A percentile compares a stretch with the other conserved stretches of the same genome.
These are phyloP conservation scores for Vanessa atalanta DNA, from an alignment of 1,140 invertebrate species.

Conservation along the genomic window DNA sequence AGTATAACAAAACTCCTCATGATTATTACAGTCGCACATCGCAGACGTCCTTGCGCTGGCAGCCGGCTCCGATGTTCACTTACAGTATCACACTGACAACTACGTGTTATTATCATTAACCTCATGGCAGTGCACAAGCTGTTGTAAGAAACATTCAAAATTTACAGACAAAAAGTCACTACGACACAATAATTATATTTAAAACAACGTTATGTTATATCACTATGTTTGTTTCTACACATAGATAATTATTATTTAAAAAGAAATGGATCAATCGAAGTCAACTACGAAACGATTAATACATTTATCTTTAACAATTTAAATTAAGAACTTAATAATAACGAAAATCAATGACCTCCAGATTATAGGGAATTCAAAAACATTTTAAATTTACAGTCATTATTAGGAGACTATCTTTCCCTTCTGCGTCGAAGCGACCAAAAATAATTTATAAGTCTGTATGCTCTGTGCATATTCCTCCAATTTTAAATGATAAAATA, in stretches of 20 bases:
- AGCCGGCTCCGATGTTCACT: conserved; percentile 37
- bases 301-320: conserved; percentile 3
- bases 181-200: neutral
- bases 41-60: neutral
- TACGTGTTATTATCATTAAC: conserved; percentile 20
- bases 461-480: neutral
- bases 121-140: conserved; percentile 56
- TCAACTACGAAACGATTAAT: neutral
- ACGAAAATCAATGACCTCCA: conserved; percentile 12
- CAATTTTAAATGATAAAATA: conserved; percentile 16
- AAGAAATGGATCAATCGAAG: neutral
- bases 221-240: neutral
- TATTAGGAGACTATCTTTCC: no score
- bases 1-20: conserved; percentile 27
- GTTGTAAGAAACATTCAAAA: conserved; percentile 27
- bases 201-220: neutral
- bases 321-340: conserved; percentile 3
- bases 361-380: neutral
- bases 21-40: conserved; percentile 5
- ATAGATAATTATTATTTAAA: neutral
- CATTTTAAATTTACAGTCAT: neutral
- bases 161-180: conserved; percentile 11
- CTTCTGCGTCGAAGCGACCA: neutral
- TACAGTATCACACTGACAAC: neutral
- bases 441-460: neutral